These are phyloP conservation scores for Xenopus petersii DNA, from an alignment of 2,797 vertebrate species.

Conservation along the genomic window DNA sequence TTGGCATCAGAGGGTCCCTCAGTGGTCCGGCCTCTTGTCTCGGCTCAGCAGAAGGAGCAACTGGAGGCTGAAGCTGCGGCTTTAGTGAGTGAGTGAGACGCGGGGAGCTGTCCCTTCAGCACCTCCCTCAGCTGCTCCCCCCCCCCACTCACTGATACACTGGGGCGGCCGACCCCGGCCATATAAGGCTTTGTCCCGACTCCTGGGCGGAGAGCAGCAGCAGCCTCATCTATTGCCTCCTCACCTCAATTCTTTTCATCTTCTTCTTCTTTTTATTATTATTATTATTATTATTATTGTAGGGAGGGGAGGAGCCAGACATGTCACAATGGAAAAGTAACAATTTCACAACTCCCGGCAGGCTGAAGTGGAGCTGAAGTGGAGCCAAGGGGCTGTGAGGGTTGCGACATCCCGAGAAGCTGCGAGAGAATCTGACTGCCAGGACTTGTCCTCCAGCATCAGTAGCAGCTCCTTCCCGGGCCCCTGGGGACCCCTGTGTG, in stretches of 20 bases:
- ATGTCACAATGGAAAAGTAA: not conserved
- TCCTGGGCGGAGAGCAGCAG: conserved; percentile 6
- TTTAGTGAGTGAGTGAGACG: conserved; percentile 3
- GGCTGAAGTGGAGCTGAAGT: too few species aligned
- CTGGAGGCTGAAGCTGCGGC: conserved; percentile 25
- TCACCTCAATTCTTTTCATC: not conserved
- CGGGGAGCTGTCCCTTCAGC: conserved; percentile 90
- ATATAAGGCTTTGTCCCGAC: conserved; percentile 30
- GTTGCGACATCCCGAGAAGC: too few species aligned
- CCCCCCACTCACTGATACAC: not conserved
- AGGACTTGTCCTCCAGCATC: too few species aligned
- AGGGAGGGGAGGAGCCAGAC: not conserved
- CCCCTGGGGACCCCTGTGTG: too few species aligned
- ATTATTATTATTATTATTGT: not conserved
- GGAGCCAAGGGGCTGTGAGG: too few species aligned
- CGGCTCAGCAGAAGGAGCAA: not conserved
- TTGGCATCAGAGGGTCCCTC: not conserved
- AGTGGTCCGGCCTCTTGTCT: not conserved
- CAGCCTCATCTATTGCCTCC: not conserved
- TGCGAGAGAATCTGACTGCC: too few species aligned
- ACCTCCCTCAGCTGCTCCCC: conserved; percentile 71
- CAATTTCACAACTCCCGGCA: too few species aligned
- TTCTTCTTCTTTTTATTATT: too few species aligned
- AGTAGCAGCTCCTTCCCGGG: too few species aligned
- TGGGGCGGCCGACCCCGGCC: conserved; percentile 18